Evolutionary conservation across 2,113 vertebrate species (phyloP).

Genomic region (Sterrhoptilus dennistouni): DNA sequence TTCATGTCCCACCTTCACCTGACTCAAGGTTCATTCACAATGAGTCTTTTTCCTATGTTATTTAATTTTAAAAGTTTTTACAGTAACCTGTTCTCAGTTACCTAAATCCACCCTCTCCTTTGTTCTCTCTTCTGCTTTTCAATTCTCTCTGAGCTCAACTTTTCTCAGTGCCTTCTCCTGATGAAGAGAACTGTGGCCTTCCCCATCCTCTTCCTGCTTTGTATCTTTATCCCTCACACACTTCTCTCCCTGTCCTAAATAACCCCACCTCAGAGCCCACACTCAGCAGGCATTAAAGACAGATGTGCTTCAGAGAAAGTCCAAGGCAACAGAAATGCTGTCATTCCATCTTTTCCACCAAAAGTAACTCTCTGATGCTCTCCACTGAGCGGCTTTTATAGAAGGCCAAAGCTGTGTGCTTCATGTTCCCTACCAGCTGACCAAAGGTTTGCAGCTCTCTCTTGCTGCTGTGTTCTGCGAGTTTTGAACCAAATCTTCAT

Average conservation of each 20-base stretch:
- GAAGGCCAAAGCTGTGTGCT: neutral
- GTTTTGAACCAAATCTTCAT: neutral
- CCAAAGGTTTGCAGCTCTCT: neutral
- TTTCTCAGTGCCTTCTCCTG: fast-evolving
- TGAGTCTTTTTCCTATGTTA: neutral
- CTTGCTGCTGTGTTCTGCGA: neutral
- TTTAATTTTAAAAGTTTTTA: neutral
- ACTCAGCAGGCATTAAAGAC: neutral
- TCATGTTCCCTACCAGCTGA: neutral
- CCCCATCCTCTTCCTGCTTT: neutral
- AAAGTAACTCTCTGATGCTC: neutral
- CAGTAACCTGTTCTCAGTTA: neutral
- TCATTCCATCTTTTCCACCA: neutral
- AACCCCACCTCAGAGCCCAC: neutral
- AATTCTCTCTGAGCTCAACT: neutral
- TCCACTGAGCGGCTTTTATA: neutral
- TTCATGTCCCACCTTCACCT: neutral
- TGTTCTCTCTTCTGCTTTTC: neutral
- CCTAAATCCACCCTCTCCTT: neutral
- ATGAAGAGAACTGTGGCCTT: neutral
- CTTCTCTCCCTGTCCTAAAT: neutral
- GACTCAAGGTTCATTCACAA: neutral
- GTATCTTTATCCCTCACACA: neutral
- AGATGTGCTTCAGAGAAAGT: neutral
- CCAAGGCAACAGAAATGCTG: neutral